Evolutionary conservation across 2,888 invertebrate genomes (phyloP).

Genomic region (Leucophora obtusa): DNA sequence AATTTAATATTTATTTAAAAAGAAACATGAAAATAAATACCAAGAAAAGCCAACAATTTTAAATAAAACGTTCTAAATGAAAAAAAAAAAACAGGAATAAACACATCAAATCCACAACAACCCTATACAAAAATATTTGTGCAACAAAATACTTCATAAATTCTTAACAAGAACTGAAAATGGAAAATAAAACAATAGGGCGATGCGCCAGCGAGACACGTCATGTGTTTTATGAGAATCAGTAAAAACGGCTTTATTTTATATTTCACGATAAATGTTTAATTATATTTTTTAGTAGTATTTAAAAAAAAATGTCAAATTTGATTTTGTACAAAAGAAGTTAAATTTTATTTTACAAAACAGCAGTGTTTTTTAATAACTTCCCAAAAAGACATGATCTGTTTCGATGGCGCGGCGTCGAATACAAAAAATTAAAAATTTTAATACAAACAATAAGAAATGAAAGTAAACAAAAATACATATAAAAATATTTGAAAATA

Average conservation of each 20-base stretch:
- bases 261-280: too few relatives aligned
- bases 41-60: background rate
- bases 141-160: conserved; percentile 25
- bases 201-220: too few relatives aligned
- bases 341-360: too few relatives aligned
- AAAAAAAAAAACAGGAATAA: conserved; percentile 25
- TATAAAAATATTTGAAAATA: background rate
- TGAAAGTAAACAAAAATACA: background rate
- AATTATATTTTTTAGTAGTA: too few relatives aligned
- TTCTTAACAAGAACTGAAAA: conserved; percentile 49
- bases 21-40: background rate
- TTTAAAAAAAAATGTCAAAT: too few relatives aligned
- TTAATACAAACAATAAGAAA: background rate
- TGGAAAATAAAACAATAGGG: conserved; percentile 7
- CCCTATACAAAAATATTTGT: conserved; percentile 32
- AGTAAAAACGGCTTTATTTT: too few relatives aligned
- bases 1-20: conserved; percentile 2
- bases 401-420: too few relatives aligned
- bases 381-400: too few relatives aligned
- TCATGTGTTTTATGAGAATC: too few relatives aligned
- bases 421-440: background rate
- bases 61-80: background rate
- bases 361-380: too few relatives aligned
- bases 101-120: background rate
- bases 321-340: too few relatives aligned